These are phyloP conservation scores for Phengaris alcon DNA, from an alignment of 2,888 invertebrate species.

Conservation along the genomic window DNA sequence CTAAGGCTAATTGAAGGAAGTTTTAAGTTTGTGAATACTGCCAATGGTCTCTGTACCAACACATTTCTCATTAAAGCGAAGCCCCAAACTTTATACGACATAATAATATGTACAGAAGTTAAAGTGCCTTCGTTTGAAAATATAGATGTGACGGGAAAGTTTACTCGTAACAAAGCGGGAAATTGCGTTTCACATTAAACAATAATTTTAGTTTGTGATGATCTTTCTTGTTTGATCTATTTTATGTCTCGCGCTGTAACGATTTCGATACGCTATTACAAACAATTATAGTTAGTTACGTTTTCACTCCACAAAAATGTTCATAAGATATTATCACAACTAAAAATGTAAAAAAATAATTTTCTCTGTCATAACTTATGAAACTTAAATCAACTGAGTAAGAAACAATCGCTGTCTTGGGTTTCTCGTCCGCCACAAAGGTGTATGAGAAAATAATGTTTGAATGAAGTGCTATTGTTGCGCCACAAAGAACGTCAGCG, in stretches of 20 bases:
- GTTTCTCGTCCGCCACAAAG: slow-evolving; percentile 33
- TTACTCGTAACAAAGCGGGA: slow-evolving; percentile 13
- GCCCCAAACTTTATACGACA: slow-evolving; percentile 30
- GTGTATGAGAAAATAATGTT: slow-evolving; percentile 37
- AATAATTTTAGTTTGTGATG: slow-evolving; percentile 20
- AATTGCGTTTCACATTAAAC: slow-evolving; percentile 21
- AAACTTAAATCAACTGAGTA: slow-evolving; percentile 25
- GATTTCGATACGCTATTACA: not conserved
- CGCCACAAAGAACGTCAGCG: slow-evolving; percentile 30
- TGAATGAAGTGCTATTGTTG: slow-evolving; percentile 37
- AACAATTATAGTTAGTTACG: too few species aligned
- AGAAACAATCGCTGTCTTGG: slow-evolving; percentile 35
- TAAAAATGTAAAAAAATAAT: not conserved
- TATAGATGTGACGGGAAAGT: slow-evolving; percentile 26
- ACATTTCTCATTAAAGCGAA: slow-evolving; percentile 26
- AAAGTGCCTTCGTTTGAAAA: slow-evolving; percentile 29
- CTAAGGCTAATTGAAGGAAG: slow-evolving; percentile 2
- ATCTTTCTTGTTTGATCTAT: not conserved
- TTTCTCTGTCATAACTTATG: not conserved
- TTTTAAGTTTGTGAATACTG: slow-evolving; percentile 10
- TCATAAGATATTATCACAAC: not conserved
- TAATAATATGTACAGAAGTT: slow-evolving; percentile 26
- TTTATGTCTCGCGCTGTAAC: not conserved
- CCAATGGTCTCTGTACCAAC: slow-evolving; percentile 20
- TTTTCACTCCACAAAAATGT: too few species aligned